Percentiles rank a stretch among this genome's conserved stretches.
phyloP scores from a whole-genome alignment of 2,797 vertebrate species.

The Acridotheres tristis region DNA sequence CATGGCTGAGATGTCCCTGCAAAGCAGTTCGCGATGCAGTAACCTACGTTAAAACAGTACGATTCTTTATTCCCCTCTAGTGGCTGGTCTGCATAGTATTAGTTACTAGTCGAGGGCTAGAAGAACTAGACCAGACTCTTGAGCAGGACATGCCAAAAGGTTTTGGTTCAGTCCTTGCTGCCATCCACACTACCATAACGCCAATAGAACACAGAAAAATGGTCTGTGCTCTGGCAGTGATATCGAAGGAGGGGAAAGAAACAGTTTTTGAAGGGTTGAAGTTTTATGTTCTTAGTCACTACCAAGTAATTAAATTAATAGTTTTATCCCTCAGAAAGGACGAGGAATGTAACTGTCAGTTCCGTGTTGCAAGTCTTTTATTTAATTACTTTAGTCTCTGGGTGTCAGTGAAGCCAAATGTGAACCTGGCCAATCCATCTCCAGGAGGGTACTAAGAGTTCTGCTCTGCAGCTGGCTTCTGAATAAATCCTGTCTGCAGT shows the following conservation, averaged over 20 bases:
- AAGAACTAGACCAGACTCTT: neutral
- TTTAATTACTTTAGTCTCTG: neutral
- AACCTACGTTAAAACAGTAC: neutral
- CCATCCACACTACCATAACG: neutral
- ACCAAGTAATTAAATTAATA: neutral
- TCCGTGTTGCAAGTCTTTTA: neutral
- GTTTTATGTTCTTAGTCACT: neutral
- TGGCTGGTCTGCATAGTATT: neutral
- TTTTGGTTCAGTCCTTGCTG: neutral
- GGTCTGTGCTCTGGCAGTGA: neutral
- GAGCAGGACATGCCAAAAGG: neutral
- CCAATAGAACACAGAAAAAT: neutral
- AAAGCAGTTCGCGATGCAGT: neutral
- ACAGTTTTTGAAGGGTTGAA: neutral
- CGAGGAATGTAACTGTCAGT: neutral
- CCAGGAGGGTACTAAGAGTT: neutral
- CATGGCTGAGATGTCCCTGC: neutral
- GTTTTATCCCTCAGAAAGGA: neutral
- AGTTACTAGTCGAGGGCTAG: neutral
- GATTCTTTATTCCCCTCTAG: constrained; percentile 66
- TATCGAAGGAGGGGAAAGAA: neutral
- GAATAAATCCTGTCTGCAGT: neutral
- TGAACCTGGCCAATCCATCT: neutral
- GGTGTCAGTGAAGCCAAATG: neutral
- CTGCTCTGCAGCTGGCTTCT: neutral